Evolutionary conservation across 2,888 invertebrate genomes (phyloP), one percentile per base, ranked within the genome.

Genomic region (Lasioglossum leucozonium): DNA sequence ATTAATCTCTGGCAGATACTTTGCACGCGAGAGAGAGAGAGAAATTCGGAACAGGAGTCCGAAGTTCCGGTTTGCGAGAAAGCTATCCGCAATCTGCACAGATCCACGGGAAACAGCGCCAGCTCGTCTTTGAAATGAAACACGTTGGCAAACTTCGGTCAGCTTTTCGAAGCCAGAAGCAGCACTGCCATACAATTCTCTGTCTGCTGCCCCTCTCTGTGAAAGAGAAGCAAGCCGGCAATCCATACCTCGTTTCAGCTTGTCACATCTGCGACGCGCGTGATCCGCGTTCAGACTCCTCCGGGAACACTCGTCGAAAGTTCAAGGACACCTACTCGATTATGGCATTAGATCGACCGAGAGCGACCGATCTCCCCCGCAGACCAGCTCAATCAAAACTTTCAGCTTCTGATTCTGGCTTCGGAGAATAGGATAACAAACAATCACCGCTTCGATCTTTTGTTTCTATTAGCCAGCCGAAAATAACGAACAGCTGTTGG

Each of bases 201-300:
- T 62, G 16, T 58, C 26, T 26, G 4, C 26, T 26, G 4, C 44
- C 0, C 13, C 3, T n/a, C 10, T 51, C 1, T 5, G 13, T 26
- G 58, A 26, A 3, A 58, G 13, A 58, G 26, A 58, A 51, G 22
- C 51, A 58, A 51, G 22, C 51, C 51, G 16, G 58, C 58, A 62
- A 16, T 62, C 58, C 30, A 5, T 13, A 5, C 6, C 62, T 62
- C 62, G 62, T 30, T 30, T 62, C 62, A 6, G 16, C 62, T 16
- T 62, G 62, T 62, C 62, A 62, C 16, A 62, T 30, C 30, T 62
- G 10, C 51, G 51, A 51, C 51, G 62, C 51, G 22, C 62, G n/a
- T n/a, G 62, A 62, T 16, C 62, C 62, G 62, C 62, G 26, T 30
- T 30, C 62, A 62, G 62, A 30, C 62, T 62, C 62, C 62, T 62